Base-by-base conservation (phyloP, 2,797 vertebrate species). In the Artibeus lituratus region DNA sequence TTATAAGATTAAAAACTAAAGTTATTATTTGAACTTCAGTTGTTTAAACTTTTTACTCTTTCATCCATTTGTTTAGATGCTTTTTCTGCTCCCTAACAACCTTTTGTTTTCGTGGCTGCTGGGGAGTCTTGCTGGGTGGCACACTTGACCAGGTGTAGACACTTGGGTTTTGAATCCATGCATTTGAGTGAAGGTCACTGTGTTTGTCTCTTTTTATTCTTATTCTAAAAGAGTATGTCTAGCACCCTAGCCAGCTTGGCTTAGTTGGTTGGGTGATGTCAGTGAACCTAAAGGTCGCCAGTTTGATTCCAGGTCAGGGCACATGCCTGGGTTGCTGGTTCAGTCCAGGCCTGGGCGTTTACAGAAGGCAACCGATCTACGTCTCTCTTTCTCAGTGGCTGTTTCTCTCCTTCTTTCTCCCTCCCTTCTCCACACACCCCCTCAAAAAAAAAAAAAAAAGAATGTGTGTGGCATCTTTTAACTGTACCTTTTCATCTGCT, bases 21-120 rank as follows among this genome's bases (percentile, higher is more conserved):
- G 42, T 51, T 94, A 93, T 97, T 95, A 96, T 88, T 97, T 98
- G 97, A 98, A 98, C 86, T 96, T 93, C 32, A 49, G 65, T 94
- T 97, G 95, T 78, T 98, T 76, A 98, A 96, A 90, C 97, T 92
- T 91, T 97, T 97, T 97, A 97, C 53, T 29, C 32, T 44, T 86
- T 55, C 80, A 35, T 32, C 76, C 91, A 69, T 94, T 91, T 96
- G 95, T 80, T 95, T 95, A 94, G 49, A 78, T 96, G 89, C 81
- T 94, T 78, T 49, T 53, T 73, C 32, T 69, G 87, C 78, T 97
- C 92, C 85, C 93, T 77, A 87, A 95, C 14, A 24, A 65, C 76
- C 70, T 93, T 69, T 77, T 84, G 65, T 95, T 97, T 87, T 89
- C 80, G 5, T 86, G 87, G 92, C 90, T 81, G 0, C 53, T 18